Evolutionary conservation across 2,888 invertebrate species (phyloP), one percentile per base, ranked within the genome.

Genomic region (Agrotis puta): DNA sequence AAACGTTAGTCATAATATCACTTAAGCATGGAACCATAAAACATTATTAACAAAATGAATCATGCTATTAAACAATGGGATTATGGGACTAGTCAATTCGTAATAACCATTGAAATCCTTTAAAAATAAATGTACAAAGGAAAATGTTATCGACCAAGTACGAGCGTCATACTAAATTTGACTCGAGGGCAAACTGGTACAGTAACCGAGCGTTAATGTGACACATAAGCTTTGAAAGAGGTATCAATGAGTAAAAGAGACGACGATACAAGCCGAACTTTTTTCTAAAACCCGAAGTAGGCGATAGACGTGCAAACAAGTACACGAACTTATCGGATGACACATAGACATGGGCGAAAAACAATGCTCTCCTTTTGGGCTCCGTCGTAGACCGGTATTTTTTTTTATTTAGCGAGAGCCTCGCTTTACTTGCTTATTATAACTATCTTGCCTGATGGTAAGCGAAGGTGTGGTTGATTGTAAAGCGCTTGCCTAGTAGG

Each of bases 11-110:
- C 33, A 51, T 56, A 57, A 50, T 51, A 80, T 58, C 64, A 14
- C 59, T 75, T 39, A 80, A 64, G 51, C 53, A 80, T 27, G 27
- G 39, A 47, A 39, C 64, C n/a, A 20, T 58, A 14, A 39, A 74
- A 59, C 20, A 70, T 62, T 64, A 62, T 47, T n/a, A 53, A 50
- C n/a, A 50, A 63, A 20, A 50, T 78, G 70, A 78, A 58, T 81
- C 77, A 81, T 27, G 22, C 62, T 62, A 45, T 68, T 62, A 69
- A 62, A 75, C 61, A 75, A 58, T 68, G 47, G 47, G 39, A n/a
- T 24, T 33, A n/a, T 45, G 16, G 45, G 39, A 54, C 54, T 39
- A 63, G 64, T 75, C 53, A 66, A 57, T 62, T 59, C 48, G 61
- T 69, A 64, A 70, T 62, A 22, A 54, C 58, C 47, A 43, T 63